Conservation (phyloP, 2,797 vertebrate species). For the Typhlichthys eigenmanni region DNA sequence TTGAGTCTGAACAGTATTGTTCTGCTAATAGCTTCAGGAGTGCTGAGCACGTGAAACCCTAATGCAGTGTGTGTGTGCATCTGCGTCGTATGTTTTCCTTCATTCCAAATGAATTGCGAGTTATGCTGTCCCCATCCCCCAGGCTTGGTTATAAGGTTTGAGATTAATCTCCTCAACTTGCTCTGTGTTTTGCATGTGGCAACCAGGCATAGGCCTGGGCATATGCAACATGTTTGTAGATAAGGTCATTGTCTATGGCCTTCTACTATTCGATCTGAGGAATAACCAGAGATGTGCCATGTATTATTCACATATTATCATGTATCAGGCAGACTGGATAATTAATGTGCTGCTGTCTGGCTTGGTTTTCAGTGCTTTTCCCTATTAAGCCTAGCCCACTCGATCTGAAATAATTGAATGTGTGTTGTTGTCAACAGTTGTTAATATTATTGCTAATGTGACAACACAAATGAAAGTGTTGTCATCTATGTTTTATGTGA, state of each 20-base stretch:
- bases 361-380: slow-evolving; percentile 5
- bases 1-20: slow-evolving; percentile 76
- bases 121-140: slow-evolving; percentile 78
- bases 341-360: slow-evolving; percentile 68
- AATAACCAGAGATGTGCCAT: slow-evolving; percentile 69
- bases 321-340: slow-evolving; percentile 72
- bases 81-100: slow-evolving; percentile 34
- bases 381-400: too few species aligned
- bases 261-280: slow-evolving; percentile 49
- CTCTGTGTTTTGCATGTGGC: slow-evolving; percentile 1
- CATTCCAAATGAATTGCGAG: slow-evolving; percentile 64
- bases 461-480: too few species aligned
- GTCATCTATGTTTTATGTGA: slow-evolving; percentile 11
- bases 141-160: slow-evolving; percentile 63
- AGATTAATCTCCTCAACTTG: slow-evolving; percentile 74
- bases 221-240: slow-evolving; percentile 66
- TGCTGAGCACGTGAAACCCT: slow-evolving; percentile 69
- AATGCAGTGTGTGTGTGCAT: slow-evolving; percentile 63
- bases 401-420: slow-evolving; percentile 14
- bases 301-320: slow-evolving; percentile 80
- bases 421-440: slow-evolving; percentile 2
- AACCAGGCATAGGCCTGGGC: slow-evolving; percentile 42
- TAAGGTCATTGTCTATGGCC: slow-evolving; percentile 73
- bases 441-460: slow-evolving; percentile 8
- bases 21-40: slow-evolving; percentile 63